These are phyloP conservation scores for Drosophila novamexicana DNA, from an alignment of 1,140 invertebrate species.

Conservation along the genomic window DNA sequence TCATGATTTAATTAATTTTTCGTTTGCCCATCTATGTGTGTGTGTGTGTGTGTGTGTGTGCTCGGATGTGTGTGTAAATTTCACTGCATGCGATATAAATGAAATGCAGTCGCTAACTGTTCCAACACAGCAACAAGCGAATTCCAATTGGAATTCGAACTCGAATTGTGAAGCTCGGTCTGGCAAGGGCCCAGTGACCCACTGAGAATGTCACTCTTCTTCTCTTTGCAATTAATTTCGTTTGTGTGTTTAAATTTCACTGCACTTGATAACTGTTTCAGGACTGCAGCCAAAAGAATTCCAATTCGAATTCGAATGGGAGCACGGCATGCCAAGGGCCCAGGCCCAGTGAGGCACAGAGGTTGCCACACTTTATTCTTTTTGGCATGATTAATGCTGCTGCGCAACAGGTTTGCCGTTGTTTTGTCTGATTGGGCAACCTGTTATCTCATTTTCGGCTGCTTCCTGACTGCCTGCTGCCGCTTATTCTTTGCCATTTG, in stretches of 20 bases:
- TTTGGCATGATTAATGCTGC: constrained; percentile 49
- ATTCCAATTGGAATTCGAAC: constrained; percentile 19
- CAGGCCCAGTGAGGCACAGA: constrained; percentile 4
- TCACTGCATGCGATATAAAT: constrained; percentile 58
- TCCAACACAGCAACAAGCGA: constrained; percentile 10
- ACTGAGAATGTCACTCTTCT: neutral
- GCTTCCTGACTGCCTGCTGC: constrained; percentile 27
- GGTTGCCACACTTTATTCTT: constrained; percentile 51
- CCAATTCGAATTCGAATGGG: constrained; percentile 18
- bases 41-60: constrained; percentile 17
- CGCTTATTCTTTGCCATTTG: constrained; percentile 22
- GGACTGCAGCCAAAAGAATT: neutral
- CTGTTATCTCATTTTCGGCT: constrained; percentile 72
- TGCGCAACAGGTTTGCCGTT: neutral
- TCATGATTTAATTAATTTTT: constrained; percentile 78
- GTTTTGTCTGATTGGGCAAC: constrained; percentile 37
- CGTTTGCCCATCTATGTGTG: constrained; percentile 34
- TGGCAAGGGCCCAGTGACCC: constrained; percentile 32
- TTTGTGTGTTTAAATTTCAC: too few relatives aligned
- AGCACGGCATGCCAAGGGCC: constrained; percentile 33
- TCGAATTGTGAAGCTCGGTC: neutral
- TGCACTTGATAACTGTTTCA: too few relatives aligned
- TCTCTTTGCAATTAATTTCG: too few relatives aligned
- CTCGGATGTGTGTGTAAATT: constrained; percentile 53
- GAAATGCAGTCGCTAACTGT: constrained; percentile 63